Base-by-base conservation (phyloP, 2,888 invertebrate species). In the Xestia c-nigrum region DNA sequence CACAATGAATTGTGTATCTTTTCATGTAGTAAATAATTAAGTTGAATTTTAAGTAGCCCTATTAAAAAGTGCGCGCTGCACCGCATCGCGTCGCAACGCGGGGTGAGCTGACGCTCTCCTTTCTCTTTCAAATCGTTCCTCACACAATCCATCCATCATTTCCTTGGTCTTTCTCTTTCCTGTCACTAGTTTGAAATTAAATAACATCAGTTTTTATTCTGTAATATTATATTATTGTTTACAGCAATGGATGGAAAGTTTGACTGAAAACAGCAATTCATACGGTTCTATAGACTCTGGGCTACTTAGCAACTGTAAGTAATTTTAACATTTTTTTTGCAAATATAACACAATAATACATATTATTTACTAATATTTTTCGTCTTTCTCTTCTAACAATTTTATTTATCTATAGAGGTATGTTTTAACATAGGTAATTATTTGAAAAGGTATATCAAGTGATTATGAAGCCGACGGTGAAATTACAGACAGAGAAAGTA, bases 221-320 rank as follows among this genome's bases (percentile, higher is more conserved):
- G 65, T 80, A 84, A 66, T 81, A 78, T 66, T 80, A 77, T 78
- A 77, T 85, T 78, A 66, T 86, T 80, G 75, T 86, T 92, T 90
- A 74, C 92, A 96, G 95, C 88, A 92, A 93, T 94, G 96, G 95
- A 88, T 96, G 87, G 94, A 94, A 85, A 93, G 92, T 83, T 86
- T 96, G 81, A 88, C 92, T 47, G 96, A 96, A 91, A 91, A 91
- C 74, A 93, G 90, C 74, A 92, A 92, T 87, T 94, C 95, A 21
- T 76, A 87, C 82, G 85, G 90, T 77, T 95, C 94, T 70, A 59
- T 92, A 69, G 84, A 87, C 63, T 91, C 92, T 43, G 87, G 85
- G 64, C 81, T 85, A 67, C 72, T 85, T 70, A 87, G 84, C 76
- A 84, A 80, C 72, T 78, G 88, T 88, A 83, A 88, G 88, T 86